phyloP scores from a whole-genome alignment of 2,113 vertebrate genomes.

The Crotalus tigris region DNA sequence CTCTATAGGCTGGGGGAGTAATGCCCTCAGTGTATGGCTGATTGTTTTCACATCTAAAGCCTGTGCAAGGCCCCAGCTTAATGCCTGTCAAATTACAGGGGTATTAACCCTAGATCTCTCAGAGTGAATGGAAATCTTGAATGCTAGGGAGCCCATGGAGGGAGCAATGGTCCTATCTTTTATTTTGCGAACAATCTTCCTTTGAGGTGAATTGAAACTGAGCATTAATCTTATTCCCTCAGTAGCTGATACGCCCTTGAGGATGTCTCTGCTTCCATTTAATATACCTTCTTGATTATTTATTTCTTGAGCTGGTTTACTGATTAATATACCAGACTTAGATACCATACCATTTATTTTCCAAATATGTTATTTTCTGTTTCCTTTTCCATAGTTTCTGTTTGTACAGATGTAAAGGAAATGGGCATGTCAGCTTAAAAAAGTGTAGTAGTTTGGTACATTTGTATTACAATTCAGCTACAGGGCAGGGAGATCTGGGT shows the following conservation, averaged over 20 bases:
- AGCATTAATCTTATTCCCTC: conserved; percentile 13
- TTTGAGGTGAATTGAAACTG: not conserved
- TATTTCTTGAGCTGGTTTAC: not conserved
- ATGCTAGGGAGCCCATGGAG: not conserved
- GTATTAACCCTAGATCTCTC: not conserved
- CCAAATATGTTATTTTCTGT: not conserved
- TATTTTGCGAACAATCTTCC: not conserved
- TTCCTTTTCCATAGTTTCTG: not conserved
- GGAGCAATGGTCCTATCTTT: not conserved
- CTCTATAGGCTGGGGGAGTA: conserved; percentile 44
- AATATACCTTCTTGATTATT: not conserved
- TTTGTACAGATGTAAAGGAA: not conserved
- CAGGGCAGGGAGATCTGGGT: not conserved
- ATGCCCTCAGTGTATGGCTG: not conserved
- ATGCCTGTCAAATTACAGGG: not conserved
- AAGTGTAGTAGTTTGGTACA: not conserved
- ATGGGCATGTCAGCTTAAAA: not conserved
- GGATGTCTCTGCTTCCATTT: not conserved
- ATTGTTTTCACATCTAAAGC: conserved; percentile 30
- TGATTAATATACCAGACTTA: rapidly evolving
- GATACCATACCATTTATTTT: not conserved
- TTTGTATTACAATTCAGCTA: not conserved
- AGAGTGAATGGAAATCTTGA: not conserved
- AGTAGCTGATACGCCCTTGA: not conserved
- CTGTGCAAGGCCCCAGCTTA: not conserved